These are phyloP conservation scores for Pogonocherus hispidulus DNA, from an alignment of 2,888 invertebrate species.

Conservation along the genomic window DNA sequence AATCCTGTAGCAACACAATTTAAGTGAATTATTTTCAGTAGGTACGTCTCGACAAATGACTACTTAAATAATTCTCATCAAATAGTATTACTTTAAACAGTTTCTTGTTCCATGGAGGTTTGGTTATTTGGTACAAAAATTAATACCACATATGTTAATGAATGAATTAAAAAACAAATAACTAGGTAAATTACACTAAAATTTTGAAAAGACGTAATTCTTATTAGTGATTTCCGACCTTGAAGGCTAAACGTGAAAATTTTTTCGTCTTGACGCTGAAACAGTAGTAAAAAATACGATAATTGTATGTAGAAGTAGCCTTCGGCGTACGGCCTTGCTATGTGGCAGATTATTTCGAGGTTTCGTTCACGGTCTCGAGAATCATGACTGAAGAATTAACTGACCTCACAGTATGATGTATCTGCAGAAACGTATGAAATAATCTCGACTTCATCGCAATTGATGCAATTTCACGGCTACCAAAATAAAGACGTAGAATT, in stretches of 20 bases:
- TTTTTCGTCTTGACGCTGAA: not conserved
- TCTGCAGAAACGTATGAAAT: not conserved
- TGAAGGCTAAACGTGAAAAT: not conserved
- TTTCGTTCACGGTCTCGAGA: not conserved
- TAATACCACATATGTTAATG: no score
- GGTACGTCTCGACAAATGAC: no score
- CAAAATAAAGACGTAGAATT: not conserved
- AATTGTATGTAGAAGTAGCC: not conserved
- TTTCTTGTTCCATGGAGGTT: no score
- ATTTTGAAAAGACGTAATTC: no score
- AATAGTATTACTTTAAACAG: no score
- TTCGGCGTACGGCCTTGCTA: not conserved
- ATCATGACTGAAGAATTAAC: conserved; percentile 6
- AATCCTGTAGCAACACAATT: no score
- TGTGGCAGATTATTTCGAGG: not conserved
- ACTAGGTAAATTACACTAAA: no score
- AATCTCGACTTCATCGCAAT: not conserved
- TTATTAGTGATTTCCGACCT: not conserved
- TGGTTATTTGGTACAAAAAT: no score
- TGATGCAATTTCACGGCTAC: not conserved
- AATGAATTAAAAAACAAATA: no score
- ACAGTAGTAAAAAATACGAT: not conserved
- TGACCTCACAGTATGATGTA: not conserved
- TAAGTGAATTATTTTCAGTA: no score
- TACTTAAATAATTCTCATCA: no score